A percentile compares a stretch with the other conserved stretches of the same genome.
These are phyloP conservation scores for Centropristis striata DNA, from an alignment of 2,113 vertebrate species.

Conservation along the genomic window DNA sequence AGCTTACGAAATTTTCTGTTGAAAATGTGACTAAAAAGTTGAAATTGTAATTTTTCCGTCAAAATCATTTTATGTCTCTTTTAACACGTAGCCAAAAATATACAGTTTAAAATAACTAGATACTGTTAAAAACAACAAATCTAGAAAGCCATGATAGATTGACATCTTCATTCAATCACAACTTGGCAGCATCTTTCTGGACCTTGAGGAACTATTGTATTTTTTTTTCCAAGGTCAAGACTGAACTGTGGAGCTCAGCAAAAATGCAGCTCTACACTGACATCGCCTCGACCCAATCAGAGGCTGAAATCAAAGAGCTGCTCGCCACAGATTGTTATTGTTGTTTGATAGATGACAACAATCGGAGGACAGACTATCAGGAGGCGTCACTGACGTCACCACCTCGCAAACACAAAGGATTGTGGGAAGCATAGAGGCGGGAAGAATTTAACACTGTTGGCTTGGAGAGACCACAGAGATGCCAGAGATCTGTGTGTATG, in stretches of 20 bases:
- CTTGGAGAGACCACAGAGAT: conserved; percentile 60
- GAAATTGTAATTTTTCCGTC: too few relatives aligned
- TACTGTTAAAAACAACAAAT: too few relatives aligned
- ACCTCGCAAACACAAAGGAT: conserved; percentile 63
- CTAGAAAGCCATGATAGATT: too few relatives aligned
- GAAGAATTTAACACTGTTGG: conserved; percentile 54
- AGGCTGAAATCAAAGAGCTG: neutral
- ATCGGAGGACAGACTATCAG: conserved; percentile 37
- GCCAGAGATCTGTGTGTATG: conserved; percentile 54
- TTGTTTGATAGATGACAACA: conserved; percentile 40
- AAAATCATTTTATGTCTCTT: too few relatives aligned
- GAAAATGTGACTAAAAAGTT: too few relatives aligned
- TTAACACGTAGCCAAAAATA: too few relatives aligned
- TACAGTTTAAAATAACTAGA: too few relatives aligned
- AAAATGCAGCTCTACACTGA: neutral
- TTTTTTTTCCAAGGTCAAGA: neutral
- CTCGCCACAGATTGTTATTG: conserved; percentile 38
- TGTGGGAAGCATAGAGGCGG: conserved; percentile 65
- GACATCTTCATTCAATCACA: neutral
- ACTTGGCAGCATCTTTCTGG: neutral
- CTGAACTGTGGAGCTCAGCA: neutral
- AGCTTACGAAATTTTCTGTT: too few relatives aligned
- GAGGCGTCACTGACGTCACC: conserved; percentile 64
- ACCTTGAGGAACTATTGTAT: too few relatives aligned
- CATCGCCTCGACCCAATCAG: conserved; percentile 1